These are phyloP conservation scores for Eupithecia pulchellata DNA, from an alignment of 2,888 invertebrate species.

Conservation along the genomic window DNA sequence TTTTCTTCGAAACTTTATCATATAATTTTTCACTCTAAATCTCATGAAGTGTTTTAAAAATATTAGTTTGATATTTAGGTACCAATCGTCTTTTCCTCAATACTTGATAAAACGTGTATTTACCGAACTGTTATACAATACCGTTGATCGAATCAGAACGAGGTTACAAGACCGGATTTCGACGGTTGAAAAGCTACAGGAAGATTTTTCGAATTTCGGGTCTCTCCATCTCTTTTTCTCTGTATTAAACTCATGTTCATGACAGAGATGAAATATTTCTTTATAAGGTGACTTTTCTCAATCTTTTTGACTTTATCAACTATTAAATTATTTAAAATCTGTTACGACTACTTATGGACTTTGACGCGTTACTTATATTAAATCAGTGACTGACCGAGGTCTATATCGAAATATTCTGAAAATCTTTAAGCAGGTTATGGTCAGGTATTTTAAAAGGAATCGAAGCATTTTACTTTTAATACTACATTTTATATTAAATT, in stretches of 20 bases:
- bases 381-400: conserved; percentile 41
- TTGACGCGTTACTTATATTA: not conserved
- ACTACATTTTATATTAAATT: not conserved
- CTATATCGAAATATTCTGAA: not conserved
- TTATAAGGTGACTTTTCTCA: not conserved
- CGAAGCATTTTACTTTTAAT: not conserved
- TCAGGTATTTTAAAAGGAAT: not conserved
- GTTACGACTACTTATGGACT: not conserved
- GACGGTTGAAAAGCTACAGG: conserved; percentile 10
- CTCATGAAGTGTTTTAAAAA: not conserved
- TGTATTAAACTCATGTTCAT: not conserved
- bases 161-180: conserved; percentile 48
- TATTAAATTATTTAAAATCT: not conserved
- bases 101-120: conserved; percentile 22
- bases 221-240: not conserved
- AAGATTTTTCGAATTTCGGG: conserved; percentile 5
- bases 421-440: not conserved
- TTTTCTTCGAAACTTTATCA: too few relatives aligned
- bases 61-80: not conserved
- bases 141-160: conserved; percentile 41
- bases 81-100: not conserved
- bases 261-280: conserved; percentile 6
- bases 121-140: conserved; percentile 39
- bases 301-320: not conserved
- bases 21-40: not conserved